Percentiles rank a stretch among this genome's conserved stretches.
Evolutionary conservation across 1,140 invertebrate species (phyloP).

Genomic region (Matsumurasca onukii): DNA sequence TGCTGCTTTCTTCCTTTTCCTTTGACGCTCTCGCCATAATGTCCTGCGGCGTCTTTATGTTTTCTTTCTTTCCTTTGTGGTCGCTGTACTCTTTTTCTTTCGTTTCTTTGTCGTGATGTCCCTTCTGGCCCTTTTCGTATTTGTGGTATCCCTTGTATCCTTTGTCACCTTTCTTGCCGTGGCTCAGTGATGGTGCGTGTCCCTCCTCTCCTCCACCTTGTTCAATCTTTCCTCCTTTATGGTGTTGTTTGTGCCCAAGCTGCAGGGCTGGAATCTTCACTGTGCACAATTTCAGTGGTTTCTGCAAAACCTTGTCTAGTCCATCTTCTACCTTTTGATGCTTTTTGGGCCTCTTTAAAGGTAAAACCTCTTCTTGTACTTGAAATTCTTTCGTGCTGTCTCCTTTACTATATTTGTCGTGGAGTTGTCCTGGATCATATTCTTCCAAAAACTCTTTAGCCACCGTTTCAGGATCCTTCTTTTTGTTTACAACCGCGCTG

Average conservation of each 20-base stretch:
- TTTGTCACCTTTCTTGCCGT: slow-evolving; percentile 48
- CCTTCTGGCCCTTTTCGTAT: slow-evolving; percentile 47
- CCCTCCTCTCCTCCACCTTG: slow-evolving; percentile 45
- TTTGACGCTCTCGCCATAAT: slow-evolving; percentile 47
- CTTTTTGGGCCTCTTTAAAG: slow-evolving; percentile 26
- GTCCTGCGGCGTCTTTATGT: slow-evolving; percentile 47
- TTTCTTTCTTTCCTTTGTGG: slow-evolving; percentile 46
- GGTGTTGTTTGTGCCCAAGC: slow-evolving; percentile 21
- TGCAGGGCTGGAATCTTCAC: slow-evolving; percentile 22
- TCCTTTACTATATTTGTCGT: too few relatives aligned
- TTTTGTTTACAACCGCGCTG: slow-evolving; percentile 14
- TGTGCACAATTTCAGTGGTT: slow-evolving; percentile 19
- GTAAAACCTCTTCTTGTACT: neutral
- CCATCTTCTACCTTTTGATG: slow-evolving; percentile 20
- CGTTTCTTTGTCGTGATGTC: slow-evolving; percentile 47
- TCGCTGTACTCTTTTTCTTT: slow-evolving; percentile 48
- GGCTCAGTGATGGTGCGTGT: slow-evolving; percentile 41
- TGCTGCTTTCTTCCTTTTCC: slow-evolving; percentile 48
- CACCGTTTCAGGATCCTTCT: neutral
- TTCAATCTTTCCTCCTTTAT: slow-evolving; percentile 39
- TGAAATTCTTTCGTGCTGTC: too few relatives aligned
- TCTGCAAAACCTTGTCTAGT: slow-evolving; percentile 13
- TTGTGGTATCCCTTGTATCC: slow-evolving; percentile 49
- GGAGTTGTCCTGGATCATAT: neutral
- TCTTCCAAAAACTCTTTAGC: slow-evolving; percentile 5